phyloP scores from a whole-genome alignment of 2,888 invertebrate genomes.

The Synergus laeviventris region DNA sequence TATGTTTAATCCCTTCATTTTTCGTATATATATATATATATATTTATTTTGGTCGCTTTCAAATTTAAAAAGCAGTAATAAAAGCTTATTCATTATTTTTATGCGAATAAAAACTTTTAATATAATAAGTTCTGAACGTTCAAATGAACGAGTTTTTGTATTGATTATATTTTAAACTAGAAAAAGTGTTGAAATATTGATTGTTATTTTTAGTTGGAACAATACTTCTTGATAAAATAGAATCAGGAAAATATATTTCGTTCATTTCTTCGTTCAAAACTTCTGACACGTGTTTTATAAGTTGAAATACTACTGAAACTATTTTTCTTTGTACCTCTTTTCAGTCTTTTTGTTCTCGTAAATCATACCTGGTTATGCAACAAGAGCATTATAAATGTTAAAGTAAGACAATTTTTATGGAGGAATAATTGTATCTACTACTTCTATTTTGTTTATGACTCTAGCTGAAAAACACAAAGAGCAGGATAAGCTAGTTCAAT shows the following conservation, averaged over 20 bases:
- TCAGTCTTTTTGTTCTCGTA: slow-evolving; percentile 17
- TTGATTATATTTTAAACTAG: too few relatives aligned
- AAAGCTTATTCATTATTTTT: background rate
- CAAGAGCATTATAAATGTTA: slow-evolving; percentile 5
- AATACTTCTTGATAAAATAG: too few relatives aligned
- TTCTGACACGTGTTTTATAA: too few relatives aligned
- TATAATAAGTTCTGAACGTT: background rate
- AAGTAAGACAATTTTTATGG: slow-evolving; percentile 22
- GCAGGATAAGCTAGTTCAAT: slow-evolving; percentile 4
- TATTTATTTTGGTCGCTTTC: background rate
- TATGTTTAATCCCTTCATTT: background rate
- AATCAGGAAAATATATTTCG: too few relatives aligned
- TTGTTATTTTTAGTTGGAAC: too few relatives aligned
- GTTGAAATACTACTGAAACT: background rate
- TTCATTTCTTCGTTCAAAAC: too few relatives aligned
- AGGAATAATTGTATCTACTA: slow-evolving; percentile 39
- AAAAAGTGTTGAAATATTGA: too few relatives aligned
- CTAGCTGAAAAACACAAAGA: slow-evolving; percentile 12
- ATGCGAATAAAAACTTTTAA: background rate
- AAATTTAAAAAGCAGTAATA: too few relatives aligned
- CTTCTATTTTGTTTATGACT: slow-evolving; percentile 27
- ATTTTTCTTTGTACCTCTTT: slow-evolving; percentile 17
- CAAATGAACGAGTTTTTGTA: too few relatives aligned
- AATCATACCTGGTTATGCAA: slow-evolving; percentile 8
- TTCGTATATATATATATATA: too few relatives aligned